Evolutionary conservation across 2,797 vertebrate species (phyloP).

Genomic region (Mus spretus): DNA sequence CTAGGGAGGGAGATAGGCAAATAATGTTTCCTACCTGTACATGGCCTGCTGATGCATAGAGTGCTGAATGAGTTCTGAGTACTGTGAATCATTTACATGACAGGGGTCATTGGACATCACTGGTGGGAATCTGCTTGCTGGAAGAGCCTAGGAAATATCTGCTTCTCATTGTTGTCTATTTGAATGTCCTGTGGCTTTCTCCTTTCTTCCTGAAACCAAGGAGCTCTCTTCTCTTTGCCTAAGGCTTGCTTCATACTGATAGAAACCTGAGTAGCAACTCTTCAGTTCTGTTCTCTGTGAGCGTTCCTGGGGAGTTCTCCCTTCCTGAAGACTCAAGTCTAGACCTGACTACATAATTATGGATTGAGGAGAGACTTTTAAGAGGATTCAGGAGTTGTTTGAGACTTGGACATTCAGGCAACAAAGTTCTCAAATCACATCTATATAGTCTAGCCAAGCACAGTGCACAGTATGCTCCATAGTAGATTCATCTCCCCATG

Average conservation of each 20-base stretch:
- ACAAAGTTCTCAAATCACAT: background rate
- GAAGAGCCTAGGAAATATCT: background rate
- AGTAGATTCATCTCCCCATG: background rate
- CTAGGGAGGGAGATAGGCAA: accelerated
- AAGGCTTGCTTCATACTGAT: background rate
- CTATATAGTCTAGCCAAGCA: background rate
- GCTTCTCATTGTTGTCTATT: background rate
- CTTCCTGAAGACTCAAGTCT: background rate
- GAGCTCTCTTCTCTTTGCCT: background rate
- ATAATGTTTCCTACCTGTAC: accelerated
- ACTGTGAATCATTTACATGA: background rate
- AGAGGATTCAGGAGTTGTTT: background rate
- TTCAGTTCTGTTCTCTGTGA: background rate
- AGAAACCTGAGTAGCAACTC: background rate
- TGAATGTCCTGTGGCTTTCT: background rate
- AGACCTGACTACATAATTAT: background rate
- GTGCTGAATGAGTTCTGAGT: background rate
- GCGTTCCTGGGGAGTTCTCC: background rate
- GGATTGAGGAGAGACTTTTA: background rate
- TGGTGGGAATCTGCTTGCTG: background rate
- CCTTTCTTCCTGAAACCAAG: background rate
- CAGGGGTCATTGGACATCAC: background rate
- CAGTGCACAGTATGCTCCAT: background rate
- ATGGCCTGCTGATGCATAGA: accelerated
- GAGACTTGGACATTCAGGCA: background rate